Evolutionary conservation across 2,888 invertebrate genomes (phyloP).

Genomic region (Plutella xylostella): DNA sequence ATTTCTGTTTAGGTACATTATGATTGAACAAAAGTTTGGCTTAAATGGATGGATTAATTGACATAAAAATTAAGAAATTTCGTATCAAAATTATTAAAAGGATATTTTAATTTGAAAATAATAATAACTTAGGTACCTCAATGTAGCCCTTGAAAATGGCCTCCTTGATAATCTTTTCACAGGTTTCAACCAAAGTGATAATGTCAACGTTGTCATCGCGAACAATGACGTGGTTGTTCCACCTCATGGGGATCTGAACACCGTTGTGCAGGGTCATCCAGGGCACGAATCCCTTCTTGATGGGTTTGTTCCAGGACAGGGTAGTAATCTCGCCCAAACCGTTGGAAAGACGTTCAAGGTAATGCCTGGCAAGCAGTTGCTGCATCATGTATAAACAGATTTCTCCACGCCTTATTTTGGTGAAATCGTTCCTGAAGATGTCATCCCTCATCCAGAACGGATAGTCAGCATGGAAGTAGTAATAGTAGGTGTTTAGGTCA

Average conservation of each 20-base stretch:
- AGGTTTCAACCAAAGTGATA: conserved; percentile 38
- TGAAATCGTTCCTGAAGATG: conserved; percentile 35
- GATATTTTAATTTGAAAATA: background rate
- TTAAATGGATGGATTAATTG: too few relatives aligned
- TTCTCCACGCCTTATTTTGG: conserved; percentile 57
- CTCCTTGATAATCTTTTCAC: conserved; percentile 68
- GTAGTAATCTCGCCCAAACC: conserved; percentile 52
- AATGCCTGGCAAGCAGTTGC: conserved; percentile 74
- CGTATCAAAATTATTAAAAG: background rate
- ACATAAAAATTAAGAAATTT: background rate
- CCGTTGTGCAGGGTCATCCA: conserved; percentile 67
- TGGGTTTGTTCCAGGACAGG: conserved; percentile 53
- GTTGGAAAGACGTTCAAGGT: conserved; percentile 64
- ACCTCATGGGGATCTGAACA: conserved; percentile 61
- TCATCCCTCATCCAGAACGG: conserved; percentile 73
- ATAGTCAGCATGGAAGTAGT: conserved; percentile 69
- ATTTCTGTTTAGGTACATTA: too few relatives aligned
- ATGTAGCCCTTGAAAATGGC: conserved; percentile 68
- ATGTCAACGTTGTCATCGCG: conserved; percentile 35
- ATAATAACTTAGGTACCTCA: conserved; percentile 34
- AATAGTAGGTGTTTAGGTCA: conserved; percentile 73
- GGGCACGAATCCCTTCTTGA: conserved; percentile 68
- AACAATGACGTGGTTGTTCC: conserved; percentile 46
- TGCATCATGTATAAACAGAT: conserved; percentile 72
- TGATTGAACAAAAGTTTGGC: too few relatives aligned